These are phyloP conservation scores for Brienomyrus brachyistius DNA, from an alignment of 2,113 vertebrate genomes.

Conservation along the genomic window DNA sequence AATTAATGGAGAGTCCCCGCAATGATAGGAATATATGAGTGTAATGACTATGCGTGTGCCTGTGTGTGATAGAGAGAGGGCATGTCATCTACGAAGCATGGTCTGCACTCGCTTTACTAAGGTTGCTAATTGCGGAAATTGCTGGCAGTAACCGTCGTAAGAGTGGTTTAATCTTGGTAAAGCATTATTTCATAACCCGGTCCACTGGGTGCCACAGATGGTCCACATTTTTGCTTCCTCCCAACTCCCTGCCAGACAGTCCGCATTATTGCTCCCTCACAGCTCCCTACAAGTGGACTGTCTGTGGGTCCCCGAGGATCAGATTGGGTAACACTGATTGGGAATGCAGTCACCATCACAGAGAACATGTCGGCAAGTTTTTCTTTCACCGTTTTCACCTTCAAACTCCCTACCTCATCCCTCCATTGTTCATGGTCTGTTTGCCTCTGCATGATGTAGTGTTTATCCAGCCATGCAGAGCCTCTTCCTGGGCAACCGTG, in stretches of 20 bases:
- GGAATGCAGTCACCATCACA: not conserved
- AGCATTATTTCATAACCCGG: not conserved
- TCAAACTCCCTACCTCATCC: not conserved
- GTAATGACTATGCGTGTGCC: not conserved
- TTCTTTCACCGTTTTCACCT: too few relatives aligned
- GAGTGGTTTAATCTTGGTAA: not conserved
- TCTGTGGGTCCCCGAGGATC: not conserved
- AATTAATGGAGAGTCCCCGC: not conserved
- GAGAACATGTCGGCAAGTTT: not conserved
- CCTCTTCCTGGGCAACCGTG: not conserved
- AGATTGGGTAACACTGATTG: not conserved
- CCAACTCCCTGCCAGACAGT: not conserved
- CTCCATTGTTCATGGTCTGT: not conserved
- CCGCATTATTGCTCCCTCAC: not conserved
- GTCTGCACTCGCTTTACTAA: not conserved
- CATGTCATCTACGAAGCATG: not conserved
- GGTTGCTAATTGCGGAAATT: not conserved
- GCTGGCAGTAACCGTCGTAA: not conserved
- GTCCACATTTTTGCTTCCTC: not conserved
- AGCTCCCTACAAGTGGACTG: not conserved
- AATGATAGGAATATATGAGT: not conserved
- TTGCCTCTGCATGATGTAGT: not conserved
- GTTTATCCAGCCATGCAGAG: not conserved
- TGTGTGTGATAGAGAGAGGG: not conserved
- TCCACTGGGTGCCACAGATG: not conserved